Percentiles rank a stretch among this genome's conserved stretches.
phyloP scores from a whole-genome alignment of 1,140 invertebrate genomes.

The Macrostomum lignano region DNA sequence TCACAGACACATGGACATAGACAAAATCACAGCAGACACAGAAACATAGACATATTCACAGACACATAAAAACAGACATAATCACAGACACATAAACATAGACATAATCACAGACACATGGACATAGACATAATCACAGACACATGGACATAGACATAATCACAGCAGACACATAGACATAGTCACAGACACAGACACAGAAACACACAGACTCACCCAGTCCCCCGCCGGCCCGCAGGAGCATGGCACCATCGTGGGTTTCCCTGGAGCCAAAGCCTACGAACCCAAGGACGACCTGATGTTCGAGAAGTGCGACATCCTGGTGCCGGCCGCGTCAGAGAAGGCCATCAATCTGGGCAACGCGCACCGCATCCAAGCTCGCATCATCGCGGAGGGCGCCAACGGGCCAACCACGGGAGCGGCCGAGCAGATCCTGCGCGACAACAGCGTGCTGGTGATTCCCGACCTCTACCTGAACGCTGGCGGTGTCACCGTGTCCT shows the following conservation, averaged over 20 bases:
- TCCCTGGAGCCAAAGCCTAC: slow-evolving; percentile 43
- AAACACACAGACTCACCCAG: too few species aligned
- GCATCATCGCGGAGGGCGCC: slow-evolving; percentile 86
- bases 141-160: too few species aligned
- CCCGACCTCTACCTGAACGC: slow-evolving; percentile 56
- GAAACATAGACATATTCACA: too few species aligned
- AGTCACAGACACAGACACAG: too few species aligned
- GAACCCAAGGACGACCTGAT: slow-evolving; percentile 54
- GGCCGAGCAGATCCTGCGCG: slow-evolving; percentile 71
- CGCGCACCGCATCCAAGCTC: slow-evolving; percentile 62
- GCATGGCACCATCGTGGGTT: slow-evolving; percentile 67
- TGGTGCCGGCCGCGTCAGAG: slow-evolving; percentile 81
- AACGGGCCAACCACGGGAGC: slow-evolving; percentile 93
- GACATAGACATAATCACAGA: too few species aligned
- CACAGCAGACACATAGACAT: too few species aligned
- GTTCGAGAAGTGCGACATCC: slow-evolving; percentile 81
- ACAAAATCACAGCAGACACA: too few species aligned
- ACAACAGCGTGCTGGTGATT: slow-evolving; percentile 76
- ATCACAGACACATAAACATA: too few species aligned
- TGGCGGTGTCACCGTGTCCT: slow-evolving; percentile 95
- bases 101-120: too few species aligned
- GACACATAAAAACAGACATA: too few species aligned
- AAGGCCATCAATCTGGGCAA: slow-evolving; percentile 81
- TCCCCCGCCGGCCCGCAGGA: too few species aligned
- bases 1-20: too few species aligned